Evolutionary conservation across 2,888 invertebrate species (phyloP), one percentile per base, ranked within the genome.

Genomic region (Lacanobia wlatinum): DNA sequence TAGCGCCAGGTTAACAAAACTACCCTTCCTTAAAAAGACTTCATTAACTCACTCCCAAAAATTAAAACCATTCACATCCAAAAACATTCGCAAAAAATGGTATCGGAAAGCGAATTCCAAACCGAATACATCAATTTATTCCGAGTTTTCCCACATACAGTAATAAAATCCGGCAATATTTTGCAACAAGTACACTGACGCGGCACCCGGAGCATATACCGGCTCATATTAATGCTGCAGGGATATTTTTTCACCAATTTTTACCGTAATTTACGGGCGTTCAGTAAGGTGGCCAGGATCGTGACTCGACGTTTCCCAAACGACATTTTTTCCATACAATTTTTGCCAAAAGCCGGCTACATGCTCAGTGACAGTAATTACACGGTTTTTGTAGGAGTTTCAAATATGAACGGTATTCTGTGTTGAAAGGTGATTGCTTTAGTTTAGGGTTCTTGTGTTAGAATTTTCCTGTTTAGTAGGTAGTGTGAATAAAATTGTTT

Each of bases 291-390:
- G 77, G 68, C 70, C 71, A 71, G 66, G 77, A 83, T 80, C 89
- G 86, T 90, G 90, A 91, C 87, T 87, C 81, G 85, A 77, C 82
- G 78, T 83, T 89, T 87, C 83, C 79, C 83, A 81, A 50, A 61
- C 60, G 48, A 79, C 58, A 82, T 80, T 83, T 87, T 87, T 87
- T 86, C 84, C 88, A 85, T 88, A 86, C 81, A 88, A 87, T 90
- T 88, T 85, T 83, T 84, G 64, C 76, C 77, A 66, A 81, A 84
- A 86, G 83, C 84, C 82, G 83, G 78, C 72, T 76, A 70, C 81
- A 80, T 83, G 66, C 68, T 84, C 82, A 82, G 76, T 78, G 84
- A 81, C 84, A 78, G 86, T 88, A 89, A 89, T 89, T 89, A 88
- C 81, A 86, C 64, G 70, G 80, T 84, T 78, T 78, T 82, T 70